Base-by-base conservation (phyloP, 2,888 invertebrate genomes). In the Acronicta aceris region DNA sequence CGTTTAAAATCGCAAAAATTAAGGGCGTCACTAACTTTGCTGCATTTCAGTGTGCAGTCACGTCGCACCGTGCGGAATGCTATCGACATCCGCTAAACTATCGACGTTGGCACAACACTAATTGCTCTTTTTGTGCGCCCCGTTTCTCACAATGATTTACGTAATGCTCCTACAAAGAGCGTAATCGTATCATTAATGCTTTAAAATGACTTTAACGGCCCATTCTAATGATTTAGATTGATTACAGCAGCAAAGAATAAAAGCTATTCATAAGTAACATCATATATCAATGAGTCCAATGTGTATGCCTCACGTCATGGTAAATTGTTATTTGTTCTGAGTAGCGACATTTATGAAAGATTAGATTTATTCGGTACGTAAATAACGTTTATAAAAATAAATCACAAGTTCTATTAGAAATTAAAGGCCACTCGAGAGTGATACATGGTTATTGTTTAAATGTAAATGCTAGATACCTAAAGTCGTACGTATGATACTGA, bases 21-120 rank as follows among this genome's bases (percentile, higher is more conserved):
- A 16, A 6, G 13, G 21, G 9, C 56, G 67, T 21, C 49, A 43
- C 53, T 65, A 77, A 71, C 48, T 72, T 89, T 84, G 89, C 74
- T 68, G 76, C 82, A 88, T 90, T 90, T 86, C 88, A 87, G 83
- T 87, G 87, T 87, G 89, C 88, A 90, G 91, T 89, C 92, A 90
- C 92, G 91, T 91, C 85, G 86, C 78, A 83, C 83, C 84, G 85
- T 76, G 81, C 83, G 90, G 90, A 89, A 91, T 90, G 86, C 85
- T 92, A 93, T 93, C 93, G 93, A 93, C 93, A 91, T 92, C 89
- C 91, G 91, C 89, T 89, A 89, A 92, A 91, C 92, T 91, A 92
- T 93, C 92, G 91, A 92, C 90, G 85, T 79, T 81, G 83, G 89
- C 86, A 84, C 93, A 91, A 85, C 93, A 91, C 93, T 94, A 94